A percentile compares a stretch with the other conserved stretches of the same genome.
Conservation (phyloP, 2,888 invertebrate species). For the Drosophila kanekoi region DNA sequence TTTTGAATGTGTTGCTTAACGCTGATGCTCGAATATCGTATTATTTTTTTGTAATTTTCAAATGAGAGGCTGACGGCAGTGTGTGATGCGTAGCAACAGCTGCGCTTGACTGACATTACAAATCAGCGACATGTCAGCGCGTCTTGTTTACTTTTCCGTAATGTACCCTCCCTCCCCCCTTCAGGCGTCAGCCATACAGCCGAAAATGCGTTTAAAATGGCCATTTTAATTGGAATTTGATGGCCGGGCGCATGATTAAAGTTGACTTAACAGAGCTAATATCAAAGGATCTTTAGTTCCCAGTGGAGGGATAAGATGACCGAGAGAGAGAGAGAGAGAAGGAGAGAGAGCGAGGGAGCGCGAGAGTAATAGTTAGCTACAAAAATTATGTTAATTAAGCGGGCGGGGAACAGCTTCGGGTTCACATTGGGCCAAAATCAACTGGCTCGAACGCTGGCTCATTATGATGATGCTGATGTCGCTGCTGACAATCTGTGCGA, state of each 20-base stretch:
- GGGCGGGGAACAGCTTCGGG: slow-evolving; percentile 16
- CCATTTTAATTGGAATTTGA: slow-evolving; percentile 75
- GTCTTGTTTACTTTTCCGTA: slow-evolving; percentile 50
- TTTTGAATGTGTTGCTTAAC: slow-evolving; percentile 3
- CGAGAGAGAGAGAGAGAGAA: neutral
- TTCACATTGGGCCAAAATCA: slow-evolving; percentile 14
- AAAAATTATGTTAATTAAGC: slow-evolving; percentile 70
- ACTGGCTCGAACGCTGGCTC: slow-evolving; percentile 38
- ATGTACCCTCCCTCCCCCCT: neutral
- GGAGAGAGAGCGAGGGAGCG: neutral
- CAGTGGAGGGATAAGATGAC: neutral
- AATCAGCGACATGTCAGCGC: slow-evolving; percentile 65
- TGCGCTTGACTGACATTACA: slow-evolving; percentile 73
- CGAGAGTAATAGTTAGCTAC: slow-evolving; percentile 13
- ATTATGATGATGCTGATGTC: slow-evolving; percentile 60
- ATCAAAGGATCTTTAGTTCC: slow-evolving; percentile 45
- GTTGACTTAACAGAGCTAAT: slow-evolving; percentile 47
- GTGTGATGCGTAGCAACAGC: slow-evolving; percentile 52
- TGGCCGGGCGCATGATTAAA: slow-evolving; percentile 65
- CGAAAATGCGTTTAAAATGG: slow-evolving; percentile 62
- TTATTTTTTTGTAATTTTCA: slow-evolving; percentile 55
- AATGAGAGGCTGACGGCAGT: slow-evolving; percentile 16
- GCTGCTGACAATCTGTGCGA: slow-evolving; percentile 27
- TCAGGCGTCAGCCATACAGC: neutral
- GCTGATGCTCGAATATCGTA: slow-evolving; percentile 26